Percentiles rank a stretch among this genome's conserved stretches.
Evolutionary conservation across 2,888 invertebrate species (phyloP).

Genomic region (Drosophila paranaensis): DNA sequence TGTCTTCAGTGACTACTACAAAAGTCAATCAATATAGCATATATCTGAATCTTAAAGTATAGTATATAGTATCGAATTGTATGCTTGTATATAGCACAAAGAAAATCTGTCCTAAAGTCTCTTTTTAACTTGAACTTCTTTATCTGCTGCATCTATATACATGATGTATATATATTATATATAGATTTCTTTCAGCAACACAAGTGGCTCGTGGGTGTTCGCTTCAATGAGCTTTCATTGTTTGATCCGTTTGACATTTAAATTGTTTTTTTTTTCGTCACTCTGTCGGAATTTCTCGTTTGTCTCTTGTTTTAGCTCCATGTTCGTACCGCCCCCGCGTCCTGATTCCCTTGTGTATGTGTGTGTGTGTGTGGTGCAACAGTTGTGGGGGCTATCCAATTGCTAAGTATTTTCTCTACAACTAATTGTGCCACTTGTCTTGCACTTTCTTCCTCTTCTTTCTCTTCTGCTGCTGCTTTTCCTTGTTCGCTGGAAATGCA

Average conservation of each 20-base stretch:
- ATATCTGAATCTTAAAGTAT: neutral
- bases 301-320: neutral
- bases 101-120: neutral
- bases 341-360: neutral
- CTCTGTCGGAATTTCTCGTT: conserved; percentile 1
- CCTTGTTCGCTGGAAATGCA: neutral
- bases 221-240: neutral
- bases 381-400: conserved; percentile 9
- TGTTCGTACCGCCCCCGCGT: neutral
- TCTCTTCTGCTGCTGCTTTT: no score
- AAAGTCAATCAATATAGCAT: neutral
- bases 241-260: conserved; percentile 8
- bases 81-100: neutral
- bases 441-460: neutral
- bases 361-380: neutral
- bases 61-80: neutral
- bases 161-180: neutral
- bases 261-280: neutral
- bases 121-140: neutral
- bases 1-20: no score
- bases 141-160: neutral
- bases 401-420: neutral
- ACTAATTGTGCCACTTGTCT: conserved; percentile 6
- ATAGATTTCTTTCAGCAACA: neutral
- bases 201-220: conserved; percentile 4